Percentiles rank a stretch among this genome's conserved stretches.
Conservation (phyloP, 1,140 invertebrate genomes). For the Drosophila ambigua region DNA sequence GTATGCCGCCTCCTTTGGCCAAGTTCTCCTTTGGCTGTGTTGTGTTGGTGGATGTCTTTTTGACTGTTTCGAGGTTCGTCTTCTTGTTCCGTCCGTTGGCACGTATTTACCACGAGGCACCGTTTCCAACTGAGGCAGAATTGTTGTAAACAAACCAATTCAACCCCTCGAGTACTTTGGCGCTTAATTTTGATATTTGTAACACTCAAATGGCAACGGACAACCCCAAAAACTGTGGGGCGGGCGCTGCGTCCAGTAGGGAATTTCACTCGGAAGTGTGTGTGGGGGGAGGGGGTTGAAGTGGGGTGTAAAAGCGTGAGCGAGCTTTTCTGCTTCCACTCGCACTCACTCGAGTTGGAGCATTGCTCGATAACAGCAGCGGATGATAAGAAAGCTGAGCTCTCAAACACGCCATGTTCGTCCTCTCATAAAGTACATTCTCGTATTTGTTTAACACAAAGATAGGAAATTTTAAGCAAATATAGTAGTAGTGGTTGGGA, state of each 20-base stretch:
- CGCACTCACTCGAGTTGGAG: conserved; percentile 1
- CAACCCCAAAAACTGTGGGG: conserved; percentile 59
- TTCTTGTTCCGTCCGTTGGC: conserved; percentile 4
- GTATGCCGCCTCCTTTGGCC: conserved; percentile 14
- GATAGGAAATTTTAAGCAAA: conserved; percentile 13
- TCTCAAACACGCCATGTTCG: not conserved
- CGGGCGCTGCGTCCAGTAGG: not conserved
- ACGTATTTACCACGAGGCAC: conserved; percentile 66
- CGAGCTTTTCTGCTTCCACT: conserved; percentile 53
- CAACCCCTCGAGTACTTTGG: conserved; percentile 68
- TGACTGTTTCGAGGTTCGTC: not conserved
- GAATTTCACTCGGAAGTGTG: conserved; percentile 13
- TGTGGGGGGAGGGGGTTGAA: conserved; percentile 1
- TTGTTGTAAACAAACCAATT: conserved; percentile 80
- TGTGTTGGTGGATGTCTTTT: conserved; percentile 8
- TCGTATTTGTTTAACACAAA: conserved; percentile 3
- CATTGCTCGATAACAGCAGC: conserved; percentile 36
- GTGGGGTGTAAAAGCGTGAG: conserved; percentile 39
- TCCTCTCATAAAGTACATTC: conserved; percentile 3
- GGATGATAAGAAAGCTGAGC: conserved; percentile 34
- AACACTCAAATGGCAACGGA: conserved; percentile 53
- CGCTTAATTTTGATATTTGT: conserved; percentile 62
- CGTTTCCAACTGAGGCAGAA: conserved; percentile 65
- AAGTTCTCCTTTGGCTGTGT: not conserved
- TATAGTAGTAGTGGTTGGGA: not conserved